phyloP scores from a whole-genome alignment of 1,140 invertebrate genomes.

The Aphidius gifuensis region DNA sequence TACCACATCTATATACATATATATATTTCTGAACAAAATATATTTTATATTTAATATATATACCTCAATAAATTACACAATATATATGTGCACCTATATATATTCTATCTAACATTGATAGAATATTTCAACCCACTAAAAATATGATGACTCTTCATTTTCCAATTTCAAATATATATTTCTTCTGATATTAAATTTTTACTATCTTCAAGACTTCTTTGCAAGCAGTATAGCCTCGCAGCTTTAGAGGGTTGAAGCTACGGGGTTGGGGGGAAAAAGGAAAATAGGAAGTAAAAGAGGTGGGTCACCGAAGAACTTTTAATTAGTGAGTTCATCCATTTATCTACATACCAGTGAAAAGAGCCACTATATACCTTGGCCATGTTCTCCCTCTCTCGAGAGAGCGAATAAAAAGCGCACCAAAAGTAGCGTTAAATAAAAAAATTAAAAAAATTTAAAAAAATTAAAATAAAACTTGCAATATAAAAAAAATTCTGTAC shows the following conservation, averaged over 20 bases:
- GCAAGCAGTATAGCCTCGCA: too few species aligned
- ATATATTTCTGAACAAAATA: neutral
- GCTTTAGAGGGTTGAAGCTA: neutral
- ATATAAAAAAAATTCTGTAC: conserved; percentile 13
- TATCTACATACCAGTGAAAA: conserved; percentile 37
- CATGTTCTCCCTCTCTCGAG: neutral
- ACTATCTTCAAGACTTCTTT: too few species aligned
- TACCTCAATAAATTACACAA: too few species aligned
- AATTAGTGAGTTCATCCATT: conserved; percentile 49
- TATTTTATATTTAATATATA: too few species aligned
- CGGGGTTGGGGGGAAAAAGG: conserved; percentile 4
- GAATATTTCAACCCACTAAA: too few species aligned
- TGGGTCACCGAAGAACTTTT: conserved; percentile 38
- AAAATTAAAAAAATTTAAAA: neutral
- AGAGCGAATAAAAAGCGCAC: conserved; percentile 1
- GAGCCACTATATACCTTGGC: conserved; percentile 24
- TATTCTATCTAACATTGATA: too few species aligned
- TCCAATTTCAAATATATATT: too few species aligned
- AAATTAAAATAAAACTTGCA: neutral
- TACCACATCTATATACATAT: neutral
- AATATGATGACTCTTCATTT: too few species aligned
- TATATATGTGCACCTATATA: too few species aligned
- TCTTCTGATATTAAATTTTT: too few species aligned
- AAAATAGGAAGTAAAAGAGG: conserved; percentile 8
- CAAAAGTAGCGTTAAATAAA: neutral